Conservation (phyloP, 2,113 vertebrate species). For the Scomber scombrus region DNA sequence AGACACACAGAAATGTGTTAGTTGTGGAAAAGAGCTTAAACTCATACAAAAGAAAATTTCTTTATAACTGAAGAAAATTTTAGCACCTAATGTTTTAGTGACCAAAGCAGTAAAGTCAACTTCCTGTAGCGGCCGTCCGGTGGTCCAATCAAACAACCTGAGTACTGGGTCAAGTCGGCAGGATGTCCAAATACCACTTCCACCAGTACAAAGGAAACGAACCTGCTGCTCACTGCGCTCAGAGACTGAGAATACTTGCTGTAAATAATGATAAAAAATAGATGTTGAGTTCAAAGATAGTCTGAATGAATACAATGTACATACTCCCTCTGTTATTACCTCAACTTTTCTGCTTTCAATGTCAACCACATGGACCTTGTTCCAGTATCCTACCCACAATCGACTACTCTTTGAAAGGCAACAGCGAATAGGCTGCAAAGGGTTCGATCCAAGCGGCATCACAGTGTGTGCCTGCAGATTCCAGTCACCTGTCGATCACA, state of each 20-base stretch:
- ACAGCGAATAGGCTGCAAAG: constrained; percentile 86
- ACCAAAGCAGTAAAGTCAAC: constrained; percentile 81
- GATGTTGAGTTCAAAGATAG: not conserved
- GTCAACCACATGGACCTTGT: constrained; percentile 83
- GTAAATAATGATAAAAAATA: constrained; percentile 18
- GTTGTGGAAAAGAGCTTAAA: not conserved
- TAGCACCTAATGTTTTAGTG: constrained; percentile 80
- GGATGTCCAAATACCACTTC: constrained; percentile 85
- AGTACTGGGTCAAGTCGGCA: constrained; percentile 84
- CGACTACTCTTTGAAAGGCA: constrained; percentile 79
- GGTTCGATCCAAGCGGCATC: constrained; percentile 77
- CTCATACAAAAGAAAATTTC: not conserved
- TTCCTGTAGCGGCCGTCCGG: constrained; percentile 85
- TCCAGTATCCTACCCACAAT: constrained; percentile 88
- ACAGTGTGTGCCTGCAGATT: constrained; percentile 77
- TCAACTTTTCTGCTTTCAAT: constrained; percentile 75
- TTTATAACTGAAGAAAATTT: not conserved
- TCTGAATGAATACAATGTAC: not conserved
- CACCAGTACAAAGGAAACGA: constrained; percentile 84
- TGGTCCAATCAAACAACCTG: constrained; percentile 85
- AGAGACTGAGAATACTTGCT: constrained; percentile 84
- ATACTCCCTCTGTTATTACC: constrained; percentile 60
- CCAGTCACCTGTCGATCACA: constrained; percentile 79
- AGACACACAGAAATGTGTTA: constrained; percentile 22
- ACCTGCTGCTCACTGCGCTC: constrained; percentile 87